phyloP scores from a whole-genome alignment of 2,888 invertebrate genomes.

The Lasioglossum pauxillum region DNA sequence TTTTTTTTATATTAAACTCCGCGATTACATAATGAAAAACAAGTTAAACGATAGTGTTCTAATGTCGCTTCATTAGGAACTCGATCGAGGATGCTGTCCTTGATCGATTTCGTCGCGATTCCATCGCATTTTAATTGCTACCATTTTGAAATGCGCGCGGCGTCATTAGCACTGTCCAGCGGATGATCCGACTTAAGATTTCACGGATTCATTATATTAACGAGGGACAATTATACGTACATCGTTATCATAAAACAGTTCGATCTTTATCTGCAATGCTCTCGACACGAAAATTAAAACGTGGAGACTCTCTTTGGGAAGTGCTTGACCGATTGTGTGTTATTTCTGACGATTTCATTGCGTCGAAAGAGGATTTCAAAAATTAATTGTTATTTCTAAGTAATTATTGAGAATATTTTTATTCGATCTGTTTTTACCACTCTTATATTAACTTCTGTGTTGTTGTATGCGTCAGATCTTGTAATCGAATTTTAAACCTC shows the following conservation, averaged over 20 bases:
- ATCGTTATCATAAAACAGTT: background rate
- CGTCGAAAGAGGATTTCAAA: background rate
- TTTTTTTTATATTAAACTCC: background rate
- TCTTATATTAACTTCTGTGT: too few relatives aligned
- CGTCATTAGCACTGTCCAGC: background rate
- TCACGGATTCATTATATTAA: background rate
- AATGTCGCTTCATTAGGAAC: background rate
- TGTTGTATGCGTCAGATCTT: too few relatives aligned
- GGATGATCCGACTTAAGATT: background rate
- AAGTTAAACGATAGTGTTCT: background rate
- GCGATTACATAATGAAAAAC: background rate
- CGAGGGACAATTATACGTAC: background rate
- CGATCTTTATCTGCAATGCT: background rate
- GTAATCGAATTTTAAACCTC: too few relatives aligned
- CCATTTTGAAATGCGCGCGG: background rate
- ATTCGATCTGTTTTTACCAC: background rate
- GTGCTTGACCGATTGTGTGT: background rate
- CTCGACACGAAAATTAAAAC: background rate
- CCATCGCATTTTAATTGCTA: background rate
- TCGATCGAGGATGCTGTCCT: background rate
- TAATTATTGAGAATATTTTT: background rate
- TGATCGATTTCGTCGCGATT: background rate
- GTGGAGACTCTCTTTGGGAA: background rate
- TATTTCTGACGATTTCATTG: background rate
- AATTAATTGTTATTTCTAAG: background rate